Evolutionary conservation across 2,888 invertebrate species (phyloP), one percentile per base, ranked within the genome.

Genomic region (Monochamus alternatus): DNA sequence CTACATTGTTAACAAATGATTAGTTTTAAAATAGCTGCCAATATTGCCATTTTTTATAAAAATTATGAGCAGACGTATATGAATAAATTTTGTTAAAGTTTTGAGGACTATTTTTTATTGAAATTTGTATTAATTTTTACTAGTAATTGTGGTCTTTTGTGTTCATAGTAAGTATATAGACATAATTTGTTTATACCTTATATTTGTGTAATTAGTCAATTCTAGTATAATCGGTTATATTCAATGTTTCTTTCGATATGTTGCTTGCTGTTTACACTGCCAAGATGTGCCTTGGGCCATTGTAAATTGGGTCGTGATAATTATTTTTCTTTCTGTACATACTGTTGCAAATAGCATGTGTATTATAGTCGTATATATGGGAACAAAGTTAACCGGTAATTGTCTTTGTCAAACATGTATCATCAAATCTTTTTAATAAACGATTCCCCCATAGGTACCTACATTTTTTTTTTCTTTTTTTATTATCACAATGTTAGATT

Each of bases 211-310:
- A 60, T 72, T 70, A 73, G 59, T 63, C 60, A 67, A 73, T 74
- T 69, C 44, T 68, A 72, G 67, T 66, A 58, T 62, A 64, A 70
- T 67, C 67, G 67, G 65, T 64, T 72, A 66, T 75, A 58, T 62
- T 69, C 59, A 59, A 69, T 73, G 65, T 71, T 64, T 62, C 68
- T 76, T 79, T 80, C 32, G 44, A 68, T 78, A 73, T 72, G 69
- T 82, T 80, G 80, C 79, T 83, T 83, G 83, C 82, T 83, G 81
- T 82, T 82, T 81, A 80, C 83, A 84, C 83, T 84, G 83, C 83
- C 83, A 84, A 80, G 78, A 81, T 83, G 83, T 84, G 83, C 83
- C 83, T 84, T 84, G 80, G 82, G 83, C 81, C 81, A 79, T 79
- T 79, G 76, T 79, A 77, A 78, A 77, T 79, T 77, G 77, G 80